Conservation (phyloP, 2,113 vertebrate genomes). For the Mastomys coucha region DNA sequence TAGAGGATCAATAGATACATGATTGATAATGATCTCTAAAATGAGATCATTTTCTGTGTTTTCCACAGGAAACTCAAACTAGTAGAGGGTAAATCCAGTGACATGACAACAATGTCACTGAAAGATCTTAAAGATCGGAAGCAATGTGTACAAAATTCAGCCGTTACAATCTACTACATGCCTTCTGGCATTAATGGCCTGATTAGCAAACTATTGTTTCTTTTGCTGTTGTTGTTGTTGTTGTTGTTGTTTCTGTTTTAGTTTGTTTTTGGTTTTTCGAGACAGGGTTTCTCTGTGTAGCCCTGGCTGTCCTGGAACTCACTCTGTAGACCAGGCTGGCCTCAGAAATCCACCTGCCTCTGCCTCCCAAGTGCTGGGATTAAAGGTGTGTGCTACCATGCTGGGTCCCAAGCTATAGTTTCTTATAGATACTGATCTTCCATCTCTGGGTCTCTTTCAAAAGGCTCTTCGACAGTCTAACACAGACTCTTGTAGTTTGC, state of each 20-base stretch:
- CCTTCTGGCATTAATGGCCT: conserved; percentile 5
- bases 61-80: conserved; percentile 29
- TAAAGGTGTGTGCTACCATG: too few species aligned
- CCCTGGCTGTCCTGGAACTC: too few species aligned
- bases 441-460: conserved; percentile 34
- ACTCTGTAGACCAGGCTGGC: too few species aligned
- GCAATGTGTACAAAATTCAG: background rate
- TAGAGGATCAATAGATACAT: background rate
- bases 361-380: too few species aligned
- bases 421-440: background rate
- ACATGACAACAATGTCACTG: background rate
- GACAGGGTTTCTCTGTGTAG: too few species aligned
- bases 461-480: background rate
- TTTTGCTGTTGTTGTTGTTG: background rate
- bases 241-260: too few species aligned
- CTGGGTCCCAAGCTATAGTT: background rate
- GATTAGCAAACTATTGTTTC: background rate
- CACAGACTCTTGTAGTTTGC: background rate
- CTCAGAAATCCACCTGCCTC: too few species aligned
- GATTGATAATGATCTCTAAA: background rate
- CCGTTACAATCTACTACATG: conserved; percentile 11
- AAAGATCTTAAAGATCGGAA: conserved; percentile 19
- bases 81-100: background rate
- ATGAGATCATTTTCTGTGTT: background rate
- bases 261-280: too few species aligned